A percentile compares a stretch with the other conserved stretches of the same genome.
Evolutionary conservation across 1,140 invertebrate genomes (phyloP).

Genomic region (Aphis gossypii): DNA sequence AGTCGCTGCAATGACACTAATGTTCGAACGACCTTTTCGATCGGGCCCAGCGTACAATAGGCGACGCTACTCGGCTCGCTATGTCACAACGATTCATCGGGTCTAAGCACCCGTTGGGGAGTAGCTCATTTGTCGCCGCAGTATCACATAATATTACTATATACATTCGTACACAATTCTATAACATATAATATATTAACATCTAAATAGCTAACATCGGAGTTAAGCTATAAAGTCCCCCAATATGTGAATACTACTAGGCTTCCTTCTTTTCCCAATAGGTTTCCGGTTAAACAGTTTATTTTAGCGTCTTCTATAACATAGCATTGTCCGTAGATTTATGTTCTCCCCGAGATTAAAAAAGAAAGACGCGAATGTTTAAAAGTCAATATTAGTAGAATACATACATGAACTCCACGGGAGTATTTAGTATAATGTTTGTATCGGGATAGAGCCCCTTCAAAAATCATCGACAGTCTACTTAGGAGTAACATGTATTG

Average conservation of each 20-base stretch:
- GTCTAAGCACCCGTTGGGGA: neutral
- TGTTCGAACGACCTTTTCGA: conserved; percentile 20
- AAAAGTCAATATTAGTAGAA: neutral
- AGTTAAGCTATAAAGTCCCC: neutral
- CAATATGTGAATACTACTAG: neutral
- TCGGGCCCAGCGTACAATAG: neutral
- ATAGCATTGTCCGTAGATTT: neutral
- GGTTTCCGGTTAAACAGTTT: neutral
- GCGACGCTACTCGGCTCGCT: neutral
- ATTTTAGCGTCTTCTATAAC: neutral
- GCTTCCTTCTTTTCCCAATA: neutral
- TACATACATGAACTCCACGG: neutral
- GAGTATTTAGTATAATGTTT: neutral
- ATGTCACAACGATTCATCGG: neutral
- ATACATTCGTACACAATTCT: neutral
- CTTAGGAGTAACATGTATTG: too few species aligned
- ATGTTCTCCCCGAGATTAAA: neutral
- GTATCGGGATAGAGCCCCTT: neutral
- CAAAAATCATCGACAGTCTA: neutral
- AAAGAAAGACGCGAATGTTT: neutral
- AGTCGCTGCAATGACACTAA: neutral
- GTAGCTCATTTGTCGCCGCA: conserved; percentile 24
- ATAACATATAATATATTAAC: neutral
- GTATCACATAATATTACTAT: neutral
- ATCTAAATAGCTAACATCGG: neutral